Conservation (phyloP, 2,113 vertebrate genomes). For the Hippocampus comes region DNA sequence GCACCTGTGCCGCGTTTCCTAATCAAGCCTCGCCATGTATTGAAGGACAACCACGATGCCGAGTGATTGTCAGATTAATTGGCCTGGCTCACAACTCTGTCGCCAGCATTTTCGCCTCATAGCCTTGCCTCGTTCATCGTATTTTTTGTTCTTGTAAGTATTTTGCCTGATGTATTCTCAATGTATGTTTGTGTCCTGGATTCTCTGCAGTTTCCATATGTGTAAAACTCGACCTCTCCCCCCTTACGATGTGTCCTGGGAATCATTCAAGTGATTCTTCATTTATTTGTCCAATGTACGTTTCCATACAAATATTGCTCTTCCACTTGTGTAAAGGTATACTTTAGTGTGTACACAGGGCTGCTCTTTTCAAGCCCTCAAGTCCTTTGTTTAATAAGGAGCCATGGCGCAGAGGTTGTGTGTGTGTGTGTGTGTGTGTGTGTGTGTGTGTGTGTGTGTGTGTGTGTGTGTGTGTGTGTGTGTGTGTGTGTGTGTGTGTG, state of each 20-base stretch:
- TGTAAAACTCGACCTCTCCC: neutral
- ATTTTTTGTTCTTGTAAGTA: neutral
- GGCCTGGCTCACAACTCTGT: no score
- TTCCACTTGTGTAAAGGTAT: slow-evolving; percentile 5
- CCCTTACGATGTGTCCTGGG: neutral
- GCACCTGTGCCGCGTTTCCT: no score
- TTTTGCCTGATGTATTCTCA: neutral
- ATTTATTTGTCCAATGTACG: neutral
- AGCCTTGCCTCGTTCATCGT: no score
- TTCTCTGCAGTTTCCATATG: neutral
- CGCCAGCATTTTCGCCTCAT: no score
- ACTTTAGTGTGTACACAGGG: slow-evolving; percentile 7
- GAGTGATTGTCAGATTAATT: no score
- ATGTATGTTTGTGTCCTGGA: no score
- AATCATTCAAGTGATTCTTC: neutral
- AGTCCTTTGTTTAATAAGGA: slow-evolving; percentile 38
- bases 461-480: slow-evolving; percentile 14
- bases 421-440: slow-evolving; percentile 8
- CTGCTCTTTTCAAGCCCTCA: neutral
- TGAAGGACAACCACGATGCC: no score
- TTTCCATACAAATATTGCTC: neutral
- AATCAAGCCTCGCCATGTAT: no score
- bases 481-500: slow-evolving; percentile 5
- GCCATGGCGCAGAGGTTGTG: slow-evolving; percentile 3
- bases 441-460: neutral